These are phyloP conservation scores for Dusona sp. DNA, from an alignment of 2,888 invertebrate species.

Conservation along the genomic window DNA sequence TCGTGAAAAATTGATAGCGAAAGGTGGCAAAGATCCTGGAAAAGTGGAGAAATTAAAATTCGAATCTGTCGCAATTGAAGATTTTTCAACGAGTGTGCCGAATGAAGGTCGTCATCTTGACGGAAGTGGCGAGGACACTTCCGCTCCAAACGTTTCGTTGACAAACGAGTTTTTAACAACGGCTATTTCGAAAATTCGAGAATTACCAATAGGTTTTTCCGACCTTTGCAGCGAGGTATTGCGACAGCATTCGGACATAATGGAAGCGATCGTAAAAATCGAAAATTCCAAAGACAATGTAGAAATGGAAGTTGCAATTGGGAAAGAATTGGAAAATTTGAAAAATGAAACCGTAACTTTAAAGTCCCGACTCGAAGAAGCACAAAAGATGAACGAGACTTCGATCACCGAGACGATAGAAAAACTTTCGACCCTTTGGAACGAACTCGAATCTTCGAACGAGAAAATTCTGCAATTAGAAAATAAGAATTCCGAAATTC, in stretches of 20 bases:
- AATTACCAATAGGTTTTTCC: conserved; percentile 65
- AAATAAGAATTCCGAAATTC: conserved; percentile 45
- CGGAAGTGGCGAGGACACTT: conserved; percentile 42
- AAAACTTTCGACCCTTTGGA: conserved; percentile 58
- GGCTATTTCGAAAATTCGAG: conserved; percentile 71
- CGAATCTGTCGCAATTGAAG: conserved; percentile 17
- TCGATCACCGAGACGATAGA: conserved; percentile 63
- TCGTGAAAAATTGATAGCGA: conserved; percentile 77
- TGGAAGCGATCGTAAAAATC: conserved; percentile 66
- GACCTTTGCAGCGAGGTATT: conserved; percentile 71
- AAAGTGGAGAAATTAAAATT: conserved; percentile 75
- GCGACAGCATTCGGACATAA: conserved; percentile 70
- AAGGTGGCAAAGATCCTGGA: conserved; percentile 79
- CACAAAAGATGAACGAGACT: conserved; percentile 56
- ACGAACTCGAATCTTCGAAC: conserved; percentile 55
- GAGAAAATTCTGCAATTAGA: conserved; percentile 68
- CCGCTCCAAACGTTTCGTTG: conserved; percentile 50
- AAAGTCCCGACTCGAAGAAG: conserved; percentile 65
- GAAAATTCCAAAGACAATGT: conserved; percentile 38
- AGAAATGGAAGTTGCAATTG: not conserved
- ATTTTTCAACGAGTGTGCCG: conserved; percentile 8
- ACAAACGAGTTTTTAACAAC: conserved; percentile 69
- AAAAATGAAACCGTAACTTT: conserved; percentile 60
- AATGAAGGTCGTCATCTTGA: conserved; percentile 43
- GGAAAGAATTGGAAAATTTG: not conserved